Evolutionary conservation across 2,113 vertebrate genomes (phyloP).

Genomic region (Stegostoma tigrinum): DNA sequence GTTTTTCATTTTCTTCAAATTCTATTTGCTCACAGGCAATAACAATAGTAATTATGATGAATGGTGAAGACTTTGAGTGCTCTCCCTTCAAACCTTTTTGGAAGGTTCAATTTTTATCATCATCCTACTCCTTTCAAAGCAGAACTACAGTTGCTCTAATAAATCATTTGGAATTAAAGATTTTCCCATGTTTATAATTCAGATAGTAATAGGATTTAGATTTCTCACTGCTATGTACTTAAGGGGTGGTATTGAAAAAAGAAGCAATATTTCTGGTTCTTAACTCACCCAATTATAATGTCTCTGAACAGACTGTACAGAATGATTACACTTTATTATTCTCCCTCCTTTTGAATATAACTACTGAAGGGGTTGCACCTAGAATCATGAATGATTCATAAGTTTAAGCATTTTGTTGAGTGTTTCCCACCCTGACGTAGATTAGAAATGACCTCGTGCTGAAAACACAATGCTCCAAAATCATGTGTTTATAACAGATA

Average conservation of each 20-base stretch:
- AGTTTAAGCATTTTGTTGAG: neutral
- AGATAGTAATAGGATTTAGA: neutral
- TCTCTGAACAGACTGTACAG: neutral
- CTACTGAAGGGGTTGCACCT: neutral
- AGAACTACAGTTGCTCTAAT: neutral
- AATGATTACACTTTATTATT: neutral
- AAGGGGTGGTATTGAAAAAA: no score
- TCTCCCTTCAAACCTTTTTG: neutral
- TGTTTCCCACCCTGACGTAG: neutral
- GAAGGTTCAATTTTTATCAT: neutral
- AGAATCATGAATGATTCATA: conserved; percentile 16
- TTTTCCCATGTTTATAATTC: neutral
- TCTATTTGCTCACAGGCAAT: neutral
- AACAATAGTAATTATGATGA: neutral
- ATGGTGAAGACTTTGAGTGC: neutral
- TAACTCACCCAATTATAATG: neutral
- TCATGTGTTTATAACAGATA: neutral
- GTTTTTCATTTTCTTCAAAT: neutral
- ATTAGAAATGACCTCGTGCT: neutral
- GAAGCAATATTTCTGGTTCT: neutral
- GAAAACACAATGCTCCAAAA: neutral
- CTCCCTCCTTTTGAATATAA: neutral
- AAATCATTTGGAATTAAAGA: neutral
- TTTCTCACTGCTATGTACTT: neutral
- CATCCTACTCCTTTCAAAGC: neutral